Evolutionary conservation across 1,140 invertebrate genomes (phyloP).

Genomic region (Tyrophagus putrescentiae): DNA sequence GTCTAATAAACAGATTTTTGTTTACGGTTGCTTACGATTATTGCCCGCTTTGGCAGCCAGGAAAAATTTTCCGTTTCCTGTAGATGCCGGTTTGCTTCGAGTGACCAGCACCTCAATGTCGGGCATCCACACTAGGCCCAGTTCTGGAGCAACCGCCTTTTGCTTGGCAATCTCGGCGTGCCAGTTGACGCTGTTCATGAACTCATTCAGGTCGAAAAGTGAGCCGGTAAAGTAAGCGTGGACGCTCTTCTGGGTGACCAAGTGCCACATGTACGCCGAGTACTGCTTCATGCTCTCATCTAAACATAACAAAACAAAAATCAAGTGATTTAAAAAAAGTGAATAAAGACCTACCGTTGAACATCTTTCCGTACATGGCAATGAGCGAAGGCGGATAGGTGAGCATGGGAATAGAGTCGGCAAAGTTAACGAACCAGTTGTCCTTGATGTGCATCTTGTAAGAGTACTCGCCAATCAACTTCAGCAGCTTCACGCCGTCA

Average conservation of each 20-base stretch:
- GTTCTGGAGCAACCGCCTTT: background rate
- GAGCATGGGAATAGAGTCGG: slow-evolving; percentile 1
- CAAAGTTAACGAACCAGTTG: slow-evolving; percentile 18
- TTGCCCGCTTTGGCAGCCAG: slow-evolving; percentile 7
- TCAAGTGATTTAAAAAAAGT: too few relatives aligned
- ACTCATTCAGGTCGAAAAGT: background rate
- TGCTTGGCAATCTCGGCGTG: background rate
- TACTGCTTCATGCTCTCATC: slow-evolving; percentile 15
- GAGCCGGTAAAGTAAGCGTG: background rate
- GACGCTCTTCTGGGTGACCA: background rate
- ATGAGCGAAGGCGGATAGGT: background rate
- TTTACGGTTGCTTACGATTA: slow-evolving; percentile 5
- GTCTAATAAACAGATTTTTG: background rate
- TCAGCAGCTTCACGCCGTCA: slow-evolving; percentile 8
- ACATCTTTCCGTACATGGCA: background rate
- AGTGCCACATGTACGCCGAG: slow-evolving; percentile 1
- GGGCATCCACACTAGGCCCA: background rate
- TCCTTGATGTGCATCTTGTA: slow-evolving; percentile 4
- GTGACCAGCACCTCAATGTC: background rate
- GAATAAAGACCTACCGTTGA: too few relatives aligned
- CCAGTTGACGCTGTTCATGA: background rate
- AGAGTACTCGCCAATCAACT: slow-evolving; percentile 1
- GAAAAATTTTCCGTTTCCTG: background rate
- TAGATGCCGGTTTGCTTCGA: background rate
- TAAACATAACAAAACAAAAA: background rate